Base-by-base conservation (phyloP, 2,888 invertebrate species). In the Pyrgus malvae region DNA sequence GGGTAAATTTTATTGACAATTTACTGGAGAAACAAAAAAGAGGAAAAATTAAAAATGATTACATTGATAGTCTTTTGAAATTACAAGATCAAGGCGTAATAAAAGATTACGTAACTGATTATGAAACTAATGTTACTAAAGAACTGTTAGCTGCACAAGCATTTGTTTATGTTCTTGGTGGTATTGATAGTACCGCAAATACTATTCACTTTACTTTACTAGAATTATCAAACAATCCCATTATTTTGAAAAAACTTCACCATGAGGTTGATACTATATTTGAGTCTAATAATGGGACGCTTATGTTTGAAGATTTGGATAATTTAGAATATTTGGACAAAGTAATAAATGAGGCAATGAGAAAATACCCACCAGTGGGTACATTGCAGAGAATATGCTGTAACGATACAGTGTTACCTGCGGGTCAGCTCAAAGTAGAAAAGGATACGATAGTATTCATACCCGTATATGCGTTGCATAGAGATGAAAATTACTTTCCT, bases 141-240 rank as follows among this genome's bases (percentile, higher is more conserved):
- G 66, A 65, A 65, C 11, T 85, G 1, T 33, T 89, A 17, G 80
- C 84, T 2, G 83, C 86, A 1, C 89, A 90, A 62, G 83, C 85
- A 0, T 85, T 90, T 49, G 79, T 89, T 58, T 90, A 90, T 55
- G 88, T 88, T 31, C 14, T 77, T 2, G 88, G 78, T 1, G 87
- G 88, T 0, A 84, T 78, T 49, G 86, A 85, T 58, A 84, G 83
- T 8, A 77, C 81, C 0, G 76, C 87, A 1, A 74, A 76, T 1
- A 65, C 76, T 2, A 66, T 85, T 58, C 67, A 76, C 6, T 83
- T 76, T 41, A 56, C 70, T 5, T 57, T 83, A 1, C 73, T 80
- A 23, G 72, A 79, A 55, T 59, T 89, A 8, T 78, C 86, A 0
- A 57, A 69, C 1, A 72, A 85, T 58, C 74, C 70, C 6, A 66